Evolutionary conservation across 2,797 vertebrate genomes (phyloP).

Genomic region (Scomberomorus guttatus): DNA sequence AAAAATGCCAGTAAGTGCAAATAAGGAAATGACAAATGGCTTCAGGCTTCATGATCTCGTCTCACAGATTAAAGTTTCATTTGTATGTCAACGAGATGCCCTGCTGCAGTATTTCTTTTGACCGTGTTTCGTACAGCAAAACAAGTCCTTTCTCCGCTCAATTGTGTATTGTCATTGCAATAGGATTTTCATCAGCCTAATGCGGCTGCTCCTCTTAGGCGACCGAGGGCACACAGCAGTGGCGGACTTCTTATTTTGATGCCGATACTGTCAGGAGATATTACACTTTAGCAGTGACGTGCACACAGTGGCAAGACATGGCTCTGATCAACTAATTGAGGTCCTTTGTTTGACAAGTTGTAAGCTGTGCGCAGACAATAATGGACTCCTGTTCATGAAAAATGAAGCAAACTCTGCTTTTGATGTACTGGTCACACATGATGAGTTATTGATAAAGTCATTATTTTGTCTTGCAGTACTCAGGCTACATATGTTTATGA

Average conservation of each 20-base stretch:
- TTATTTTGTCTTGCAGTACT: constrained; percentile 56
- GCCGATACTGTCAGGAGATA: constrained; percentile 31
- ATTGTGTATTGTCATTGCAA: constrained; percentile 17
- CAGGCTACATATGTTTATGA: constrained; percentile 53
- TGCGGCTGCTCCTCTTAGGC: constrained; percentile 11
- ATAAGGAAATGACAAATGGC: constrained; percentile 64
- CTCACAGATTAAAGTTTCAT: constrained; percentile 56
- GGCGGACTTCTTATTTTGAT: constrained; percentile 25
- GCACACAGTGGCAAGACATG: not conserved
- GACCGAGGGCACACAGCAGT: not conserved
- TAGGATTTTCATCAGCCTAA: constrained; percentile 37
- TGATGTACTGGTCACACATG: constrained; percentile 61
- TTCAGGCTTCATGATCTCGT: constrained; percentile 56
- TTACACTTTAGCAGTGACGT: constrained; percentile 1
- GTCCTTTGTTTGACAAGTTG: constrained; percentile 58
- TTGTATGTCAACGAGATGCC: constrained; percentile 47
- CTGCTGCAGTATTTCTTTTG: constrained; percentile 26
- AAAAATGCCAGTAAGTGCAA: constrained; percentile 36
- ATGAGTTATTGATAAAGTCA: constrained; percentile 73
- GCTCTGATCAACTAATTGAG: constrained; percentile 42
- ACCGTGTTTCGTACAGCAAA: constrained; percentile 25
- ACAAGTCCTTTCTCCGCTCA: constrained; percentile 33
- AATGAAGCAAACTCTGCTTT: constrained; percentile 38
- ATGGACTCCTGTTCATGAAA: constrained; percentile 8
- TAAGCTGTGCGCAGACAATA: constrained; percentile 33